Conservation (phyloP, 2,888 invertebrate species). For the Lochmaea capreae region DNA sequence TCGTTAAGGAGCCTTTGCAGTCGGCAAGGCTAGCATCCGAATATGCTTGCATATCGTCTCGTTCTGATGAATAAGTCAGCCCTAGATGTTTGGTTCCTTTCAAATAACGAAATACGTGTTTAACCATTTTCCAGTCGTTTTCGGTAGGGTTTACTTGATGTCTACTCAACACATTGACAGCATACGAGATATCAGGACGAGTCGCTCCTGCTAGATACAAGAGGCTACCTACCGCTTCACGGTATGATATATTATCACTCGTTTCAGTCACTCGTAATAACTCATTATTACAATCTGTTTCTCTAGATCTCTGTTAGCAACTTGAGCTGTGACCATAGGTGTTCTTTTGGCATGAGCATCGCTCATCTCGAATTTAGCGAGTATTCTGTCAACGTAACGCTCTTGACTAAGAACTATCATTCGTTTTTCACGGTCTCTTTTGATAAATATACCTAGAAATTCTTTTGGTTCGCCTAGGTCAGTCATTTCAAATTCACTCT, state of each 20-base stretch:
- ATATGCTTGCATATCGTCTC: constrained; percentile 41
- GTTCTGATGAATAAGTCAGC: constrained; percentile 1
- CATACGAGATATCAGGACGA: constrained; percentile 38
- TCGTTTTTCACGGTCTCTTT: constrained; percentile 1
- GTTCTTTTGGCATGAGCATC: constrained; percentile 28
- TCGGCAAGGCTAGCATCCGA: constrained; percentile 36
- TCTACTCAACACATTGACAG: constrained; percentile 28
- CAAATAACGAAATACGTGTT: constrained; percentile 27
- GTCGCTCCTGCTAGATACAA: constrained; percentile 45
- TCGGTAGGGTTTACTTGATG: constrained; percentile 19
- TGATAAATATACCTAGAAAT: constrained; percentile 1
- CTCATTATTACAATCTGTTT: not conserved
- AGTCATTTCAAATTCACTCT: constrained; percentile 21
- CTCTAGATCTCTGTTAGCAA: constrained; percentile 37
- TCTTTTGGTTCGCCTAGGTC: constrained; percentile 8
- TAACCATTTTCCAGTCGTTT: constrained; percentile 28
- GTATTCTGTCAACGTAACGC: constrained; percentile 26
- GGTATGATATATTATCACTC: constrained; percentile 27
- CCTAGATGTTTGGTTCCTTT: constrained; percentile 29
- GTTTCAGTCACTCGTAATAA: not conserved
- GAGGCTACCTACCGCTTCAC: constrained; percentile 48
- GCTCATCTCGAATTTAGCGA: constrained; percentile 24
- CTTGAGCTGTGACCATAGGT: constrained; percentile 42
- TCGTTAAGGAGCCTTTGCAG: constrained; percentile 21
- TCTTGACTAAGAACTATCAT: constrained; percentile 14